phyloP scores from a whole-genome alignment of 1,140 invertebrate genomes.

The Melanaphis sacchari region DNA sequence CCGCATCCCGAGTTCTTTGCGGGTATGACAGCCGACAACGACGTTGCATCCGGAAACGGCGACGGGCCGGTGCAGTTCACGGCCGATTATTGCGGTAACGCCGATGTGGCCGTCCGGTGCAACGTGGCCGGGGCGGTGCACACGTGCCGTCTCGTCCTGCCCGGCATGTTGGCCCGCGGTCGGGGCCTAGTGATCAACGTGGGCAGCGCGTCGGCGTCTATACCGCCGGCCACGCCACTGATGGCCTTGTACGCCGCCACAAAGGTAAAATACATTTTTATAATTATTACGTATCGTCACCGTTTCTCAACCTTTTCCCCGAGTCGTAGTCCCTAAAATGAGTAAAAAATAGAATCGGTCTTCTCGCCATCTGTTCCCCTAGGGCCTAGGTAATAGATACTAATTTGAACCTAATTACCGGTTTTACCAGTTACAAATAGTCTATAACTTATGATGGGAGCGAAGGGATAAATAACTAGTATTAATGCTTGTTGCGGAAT shows the following conservation, averaged over 20 bases:
- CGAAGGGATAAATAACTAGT: too few species aligned
- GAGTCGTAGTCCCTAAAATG: too few species aligned
- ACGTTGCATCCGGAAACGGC: conserved; percentile 70
- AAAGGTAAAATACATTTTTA: conserved; percentile 70
- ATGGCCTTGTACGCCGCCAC: conserved; percentile 87
- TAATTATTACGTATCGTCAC: background rate
- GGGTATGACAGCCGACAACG: conserved; percentile 68
- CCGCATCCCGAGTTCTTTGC: conserved; percentile 85
- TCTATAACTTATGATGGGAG: too few species aligned
- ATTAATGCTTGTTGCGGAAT: too few species aligned
- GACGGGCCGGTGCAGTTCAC: conserved; percentile 60
- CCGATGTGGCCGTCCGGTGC: conserved; percentile 67
- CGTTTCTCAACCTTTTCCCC: too few species aligned
- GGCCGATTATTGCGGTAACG: conserved; percentile 31
- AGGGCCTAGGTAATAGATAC: too few species aligned
- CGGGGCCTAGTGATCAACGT: conserved; percentile 92
- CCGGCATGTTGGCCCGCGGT: conserved; percentile 83
- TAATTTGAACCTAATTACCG: too few species aligned
- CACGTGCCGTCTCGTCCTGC: conserved; percentile 79
- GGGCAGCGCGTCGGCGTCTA: conserved; percentile 81
- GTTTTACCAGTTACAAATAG: too few species aligned
- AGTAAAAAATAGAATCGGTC: too few species aligned
- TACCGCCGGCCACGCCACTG: conserved; percentile 76
- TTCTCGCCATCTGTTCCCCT: too few species aligned
- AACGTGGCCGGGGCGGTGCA: conserved; percentile 71